Evolutionary conservation across 2,113 vertebrate species (phyloP), one percentile per base, ranked within the genome.

Genomic region (Amphiprion percula): DNA sequence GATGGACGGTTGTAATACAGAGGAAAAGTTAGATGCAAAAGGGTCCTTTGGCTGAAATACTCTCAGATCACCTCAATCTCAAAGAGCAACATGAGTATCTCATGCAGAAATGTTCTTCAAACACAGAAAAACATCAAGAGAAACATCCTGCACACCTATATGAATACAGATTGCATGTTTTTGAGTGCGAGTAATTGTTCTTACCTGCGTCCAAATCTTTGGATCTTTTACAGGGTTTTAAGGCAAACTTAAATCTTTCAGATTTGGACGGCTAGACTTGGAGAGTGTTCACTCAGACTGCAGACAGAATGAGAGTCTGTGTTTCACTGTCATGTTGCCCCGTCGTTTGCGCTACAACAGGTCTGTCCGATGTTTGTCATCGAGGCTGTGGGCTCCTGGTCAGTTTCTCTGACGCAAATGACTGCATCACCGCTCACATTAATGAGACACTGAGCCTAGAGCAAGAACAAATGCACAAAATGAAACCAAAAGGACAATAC

Each of bases 371-470:
- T 79, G 15, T 78, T 88, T 0, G 86, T 9, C 1, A 90, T 78
- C 1, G 86, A 55, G 1, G 95, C 65, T 1, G 91, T 26, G n/a
- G 83, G 77, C 58, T 99, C 98, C 15, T 94, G 85, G 65, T 99
- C 98, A 0, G 96, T 95, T 68, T 99, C 98, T 15, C 94, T 94
- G 39, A 97, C 93, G 50, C 97, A 98, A 80, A 98, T 94, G 55
- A 99, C 98, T 0, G 98, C 97, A 10, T 99, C 98, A 0, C 98
- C 98, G 17, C 98, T 99, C 44, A 99, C 98, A 2, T 99, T 99
- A 65, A 99, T 98, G 74, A 99, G 97, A 93, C 98, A 99, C 92
- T 99, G 98, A 14, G 98, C 98, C 98, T 99, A 68, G 0, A 78
- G 49, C 26, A 68, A 9, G 1, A 68, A 63, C 15, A 52, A 56